These are phyloP conservation scores for Trinorchestia longiramus DNA, from an alignment of 1,140 invertebrate species.

Conservation along the genomic window DNA sequence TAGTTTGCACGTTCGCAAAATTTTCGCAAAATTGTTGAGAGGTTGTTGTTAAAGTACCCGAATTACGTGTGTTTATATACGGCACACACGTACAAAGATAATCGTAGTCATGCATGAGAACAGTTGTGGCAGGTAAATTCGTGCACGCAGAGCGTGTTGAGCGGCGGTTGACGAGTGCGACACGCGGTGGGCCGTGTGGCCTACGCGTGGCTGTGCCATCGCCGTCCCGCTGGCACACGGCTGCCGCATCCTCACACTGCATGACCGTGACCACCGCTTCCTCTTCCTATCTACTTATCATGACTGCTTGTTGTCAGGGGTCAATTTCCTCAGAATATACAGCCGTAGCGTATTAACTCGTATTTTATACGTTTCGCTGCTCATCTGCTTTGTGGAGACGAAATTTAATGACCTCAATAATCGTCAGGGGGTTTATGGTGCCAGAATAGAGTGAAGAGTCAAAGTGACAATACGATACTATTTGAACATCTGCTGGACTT, in stretches of 20 bases:
- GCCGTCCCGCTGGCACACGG: background rate
- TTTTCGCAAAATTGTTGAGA: background rate
- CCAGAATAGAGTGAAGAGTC: too few relatives aligned
- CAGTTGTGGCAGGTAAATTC: background rate
- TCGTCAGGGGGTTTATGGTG: too few relatives aligned
- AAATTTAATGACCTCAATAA: too few relatives aligned
- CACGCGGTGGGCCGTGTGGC: background rate
- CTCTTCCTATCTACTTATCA: background rate
- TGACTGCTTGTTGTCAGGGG: background rate
- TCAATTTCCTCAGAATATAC: background rate
- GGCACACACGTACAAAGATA: background rate
- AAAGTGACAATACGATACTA: too few relatives aligned
- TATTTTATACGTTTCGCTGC: background rate
- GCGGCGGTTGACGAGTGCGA: background rate
- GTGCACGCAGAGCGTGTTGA: background rate
- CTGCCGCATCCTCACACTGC: background rate
- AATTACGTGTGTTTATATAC: background rate
- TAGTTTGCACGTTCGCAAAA: too few relatives aligned
- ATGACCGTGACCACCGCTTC: background rate
- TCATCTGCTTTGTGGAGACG: too few relatives aligned
- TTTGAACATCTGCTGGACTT: too few relatives aligned
- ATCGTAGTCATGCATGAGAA: background rate
- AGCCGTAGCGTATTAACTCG: background rate
- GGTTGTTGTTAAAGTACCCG: background rate
- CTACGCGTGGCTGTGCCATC: slow-evolving; percentile 14